Percentiles rank a stretch among this genome's conserved stretches.
phyloP scores from a whole-genome alignment of 2,113 vertebrate genomes.

The Cochlearius cochlearius region DNA sequence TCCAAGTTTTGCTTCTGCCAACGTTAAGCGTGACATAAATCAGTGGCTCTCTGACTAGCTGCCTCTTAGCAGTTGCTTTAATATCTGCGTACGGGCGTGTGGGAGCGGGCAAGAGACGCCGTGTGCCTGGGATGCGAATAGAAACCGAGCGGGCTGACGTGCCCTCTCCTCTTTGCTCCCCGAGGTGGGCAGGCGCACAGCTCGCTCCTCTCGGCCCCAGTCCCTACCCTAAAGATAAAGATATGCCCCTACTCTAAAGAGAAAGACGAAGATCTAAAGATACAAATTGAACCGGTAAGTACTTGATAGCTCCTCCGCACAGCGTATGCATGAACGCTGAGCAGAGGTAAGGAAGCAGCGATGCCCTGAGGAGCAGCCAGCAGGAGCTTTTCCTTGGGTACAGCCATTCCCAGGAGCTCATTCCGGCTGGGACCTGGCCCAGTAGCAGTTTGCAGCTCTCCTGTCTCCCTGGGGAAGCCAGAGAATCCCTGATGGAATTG shows the following conservation, averaged over 20 bases:
- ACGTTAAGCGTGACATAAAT: neutral
- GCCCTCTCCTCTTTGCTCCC: neutral
- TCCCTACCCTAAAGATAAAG: neutral
- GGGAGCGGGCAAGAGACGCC: neutral
- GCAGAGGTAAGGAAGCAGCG: neutral
- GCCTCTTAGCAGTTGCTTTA: neutral
- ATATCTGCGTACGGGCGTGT: fast-evolving
- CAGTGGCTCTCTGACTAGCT: neutral
- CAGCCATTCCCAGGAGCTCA: neutral
- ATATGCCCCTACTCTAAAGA: neutral
- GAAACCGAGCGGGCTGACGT: fast-evolving
- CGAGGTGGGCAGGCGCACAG: neutral
- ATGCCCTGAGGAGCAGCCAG: neutral
- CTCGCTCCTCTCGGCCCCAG: fast-evolving
- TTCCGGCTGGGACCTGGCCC: neutral
- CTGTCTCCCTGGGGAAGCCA: neutral
- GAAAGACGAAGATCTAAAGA: neutral
- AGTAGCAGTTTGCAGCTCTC: neutral
- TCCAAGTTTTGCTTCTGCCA: neutral
- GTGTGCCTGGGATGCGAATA: neutral
- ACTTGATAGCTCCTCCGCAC: neutral
- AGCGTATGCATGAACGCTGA: fast-evolving
- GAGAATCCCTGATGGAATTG: neutral
- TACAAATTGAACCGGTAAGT: neutral
- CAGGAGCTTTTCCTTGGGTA: neutral